phyloP scores from a whole-genome alignment of 2,888 invertebrate genomes.

The Cryptocheilus praepositus region DNA sequence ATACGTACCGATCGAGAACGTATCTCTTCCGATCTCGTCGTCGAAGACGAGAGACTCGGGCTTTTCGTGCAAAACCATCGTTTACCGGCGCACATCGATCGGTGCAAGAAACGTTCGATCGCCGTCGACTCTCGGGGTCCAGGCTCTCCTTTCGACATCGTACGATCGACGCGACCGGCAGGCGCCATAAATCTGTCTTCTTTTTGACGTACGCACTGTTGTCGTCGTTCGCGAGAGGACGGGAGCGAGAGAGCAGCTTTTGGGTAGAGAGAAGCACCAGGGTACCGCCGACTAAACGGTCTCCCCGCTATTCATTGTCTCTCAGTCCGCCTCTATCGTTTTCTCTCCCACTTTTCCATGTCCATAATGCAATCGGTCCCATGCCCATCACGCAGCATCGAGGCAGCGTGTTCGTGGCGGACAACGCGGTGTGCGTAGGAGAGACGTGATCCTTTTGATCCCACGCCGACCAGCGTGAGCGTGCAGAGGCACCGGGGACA shows the following conservation, averaged over 20 bases:
- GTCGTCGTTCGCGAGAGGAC: neutral
- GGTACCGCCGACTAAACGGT: too few species aligned
- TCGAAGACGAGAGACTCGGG: too few species aligned
- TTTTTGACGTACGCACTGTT: conserved; percentile 32
- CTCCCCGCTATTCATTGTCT: too few species aligned
- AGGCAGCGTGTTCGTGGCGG: conserved; percentile 35
- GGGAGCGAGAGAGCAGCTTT: neutral
- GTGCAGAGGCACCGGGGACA: conserved; percentile 27
- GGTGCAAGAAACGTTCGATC: conserved; percentile 31
- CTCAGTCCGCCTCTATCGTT: too few species aligned
- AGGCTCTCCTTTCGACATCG: conserved; percentile 18
- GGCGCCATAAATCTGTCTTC: conserved; percentile 44
- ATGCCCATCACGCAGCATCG: conserved; percentile 58
- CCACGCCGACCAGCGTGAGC: conserved; percentile 61
- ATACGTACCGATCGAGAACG: too few species aligned
- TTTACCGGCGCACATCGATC: conserved; percentile 6
- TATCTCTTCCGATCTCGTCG: too few species aligned
- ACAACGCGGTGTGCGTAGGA: conserved; percentile 72
- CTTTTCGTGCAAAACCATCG: conserved; percentile 4
- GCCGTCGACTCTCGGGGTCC: conserved; percentile 22
- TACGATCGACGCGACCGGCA: conserved; percentile 37
- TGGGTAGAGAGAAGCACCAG: neutral
- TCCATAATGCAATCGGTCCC: conserved; percentile 55
- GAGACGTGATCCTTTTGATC: conserved; percentile 73
- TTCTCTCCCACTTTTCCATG: conserved; percentile 3